Evolutionary conservation across 35 echinoderm and acorn worm genomes (phyloP).

Genomic region (Stichopus chloronotus): DNA sequence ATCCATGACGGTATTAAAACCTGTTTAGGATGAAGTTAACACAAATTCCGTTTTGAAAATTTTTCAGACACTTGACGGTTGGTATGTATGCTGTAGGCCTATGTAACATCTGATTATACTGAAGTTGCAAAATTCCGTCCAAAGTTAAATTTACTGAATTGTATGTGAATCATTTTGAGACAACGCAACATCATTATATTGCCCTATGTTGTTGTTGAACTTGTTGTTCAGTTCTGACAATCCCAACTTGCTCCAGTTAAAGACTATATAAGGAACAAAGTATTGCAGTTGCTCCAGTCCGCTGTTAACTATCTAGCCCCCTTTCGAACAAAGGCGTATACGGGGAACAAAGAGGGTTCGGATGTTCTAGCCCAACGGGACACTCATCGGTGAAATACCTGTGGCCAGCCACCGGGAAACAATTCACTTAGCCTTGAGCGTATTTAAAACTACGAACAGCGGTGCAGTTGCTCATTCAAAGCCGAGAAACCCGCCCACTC

Average conservation of each 20-base stretch:
- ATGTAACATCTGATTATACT: too few relatives aligned
- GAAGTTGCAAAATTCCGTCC: too few relatives aligned
- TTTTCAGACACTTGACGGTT: too few relatives aligned
- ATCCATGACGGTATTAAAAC: too few relatives aligned
- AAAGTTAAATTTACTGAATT: too few relatives aligned
- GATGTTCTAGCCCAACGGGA: constrained; percentile 35
- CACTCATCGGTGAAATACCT: constrained; percentile 49
- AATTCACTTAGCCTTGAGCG: constrained; percentile 22
- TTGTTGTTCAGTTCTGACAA: not conserved
- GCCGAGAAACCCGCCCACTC: constrained; percentile 23
- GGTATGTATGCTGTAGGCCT: too few relatives aligned
- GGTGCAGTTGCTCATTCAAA: constrained; percentile 30
- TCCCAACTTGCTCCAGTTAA: not conserved
- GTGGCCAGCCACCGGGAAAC: constrained; percentile 47
- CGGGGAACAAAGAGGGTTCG: constrained; percentile 41
- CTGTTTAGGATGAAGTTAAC: too few relatives aligned
- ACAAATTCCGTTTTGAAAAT: too few relatives aligned
- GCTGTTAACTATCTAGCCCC: too few relatives aligned
- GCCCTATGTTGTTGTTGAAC: too few relatives aligned
- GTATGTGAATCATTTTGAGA: too few relatives aligned
- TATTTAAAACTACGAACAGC: constrained; percentile 37
- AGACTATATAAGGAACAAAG: not conserved
- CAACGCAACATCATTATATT: too few relatives aligned
- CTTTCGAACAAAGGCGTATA: constrained; percentile 28
- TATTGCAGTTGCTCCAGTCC: not conserved